Evolutionary conservation across 2,113 vertebrate species (phyloP), one percentile per base, ranked within the genome.

Genomic region (Pelmatolapia mariae): DNA sequence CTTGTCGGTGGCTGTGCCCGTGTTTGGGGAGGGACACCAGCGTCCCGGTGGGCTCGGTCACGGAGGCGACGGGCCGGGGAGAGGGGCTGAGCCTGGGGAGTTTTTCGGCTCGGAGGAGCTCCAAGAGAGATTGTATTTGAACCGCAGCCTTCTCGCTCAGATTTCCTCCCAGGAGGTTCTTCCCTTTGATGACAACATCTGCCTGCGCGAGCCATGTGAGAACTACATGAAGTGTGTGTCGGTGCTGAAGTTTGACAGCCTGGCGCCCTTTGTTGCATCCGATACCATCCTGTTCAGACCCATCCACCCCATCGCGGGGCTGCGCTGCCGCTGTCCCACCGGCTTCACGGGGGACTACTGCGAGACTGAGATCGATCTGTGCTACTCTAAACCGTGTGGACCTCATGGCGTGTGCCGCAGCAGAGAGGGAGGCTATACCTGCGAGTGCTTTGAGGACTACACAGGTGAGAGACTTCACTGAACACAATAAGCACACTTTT

Each of bases 191-290:
- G 98, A 99, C 97, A 99, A 99, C 93, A 97, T 99, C 95, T 99
- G 98, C 93, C 96, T 99, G 59, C 97, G 98, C 0, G 98, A 99
- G 92, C 98, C 98, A 1, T 99, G 98, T 7, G 98, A 99, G 96
- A 99, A 99, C 96, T 99, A 99, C 97, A 98, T 99, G 98, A 98
- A 98, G 96, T 99, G 98, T 8, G 98, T 99, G 83, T 98, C 98
- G 0, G 98, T 99, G 87, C 96, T 99, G 79, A 97, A 97, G 92
- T 99, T 99, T 1, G 98, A 99, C 97, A 99, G 98, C 93, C 97
- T 98, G 0, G 98, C 98, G 1, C 98, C 98, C 19, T 99, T 99
- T 81, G 97, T 99, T 1, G 93, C 97, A 1, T 99, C 98, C 0
- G 97, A 98, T 84, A 98, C 98, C 29, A 97, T 99, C 92, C 97